Percentiles rank a stretch among this genome's conserved stretches.
These are phyloP conservation scores for Ferdinandea cuprea DNA, from an alignment of 2,888 invertebrate species.

Conservation along the genomic window DNA sequence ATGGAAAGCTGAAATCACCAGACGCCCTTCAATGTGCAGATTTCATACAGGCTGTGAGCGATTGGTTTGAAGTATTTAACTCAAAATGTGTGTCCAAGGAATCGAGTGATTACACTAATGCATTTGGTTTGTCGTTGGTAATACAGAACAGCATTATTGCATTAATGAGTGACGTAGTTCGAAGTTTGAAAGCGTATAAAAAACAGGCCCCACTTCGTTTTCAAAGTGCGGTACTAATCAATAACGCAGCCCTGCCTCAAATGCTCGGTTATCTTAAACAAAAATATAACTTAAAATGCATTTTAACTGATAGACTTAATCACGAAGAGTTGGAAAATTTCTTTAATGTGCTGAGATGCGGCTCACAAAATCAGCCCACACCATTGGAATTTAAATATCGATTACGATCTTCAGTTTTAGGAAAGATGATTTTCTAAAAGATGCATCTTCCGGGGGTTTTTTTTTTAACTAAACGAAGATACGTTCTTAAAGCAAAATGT, in stretches of 20 bases:
- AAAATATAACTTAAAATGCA: constrained; percentile 9
- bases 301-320: constrained; percentile 76
- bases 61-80: constrained; percentile 74
- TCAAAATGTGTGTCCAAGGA: constrained; percentile 18
- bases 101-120: neutral
- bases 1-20: neutral
- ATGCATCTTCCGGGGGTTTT: too few relatives aligned
- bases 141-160: constrained; percentile 27
- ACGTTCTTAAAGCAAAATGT: too few relatives aligned
- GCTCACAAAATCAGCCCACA: constrained; percentile 12
- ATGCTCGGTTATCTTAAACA: constrained; percentile 25
- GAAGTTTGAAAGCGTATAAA: constrained; percentile 28
- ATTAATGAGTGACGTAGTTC: constrained; percentile 39
- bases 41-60: constrained; percentile 67
- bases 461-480: too few relatives aligned
- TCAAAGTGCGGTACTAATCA: constrained; percentile 55
- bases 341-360: constrained; percentile 19
- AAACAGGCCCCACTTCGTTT: constrained; percentile 44
- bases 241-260: constrained; percentile 42
- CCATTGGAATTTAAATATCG: constrained; percentile 54
- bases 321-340: constrained; percentile 27
- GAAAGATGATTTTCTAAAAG: constrained; percentile 28
- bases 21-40: constrained; percentile 62
- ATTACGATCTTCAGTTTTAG: constrained; percentile 25
- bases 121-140: neutral